Conservation (phyloP, 2,888 invertebrate species). For the Cinara cedri region DNA sequence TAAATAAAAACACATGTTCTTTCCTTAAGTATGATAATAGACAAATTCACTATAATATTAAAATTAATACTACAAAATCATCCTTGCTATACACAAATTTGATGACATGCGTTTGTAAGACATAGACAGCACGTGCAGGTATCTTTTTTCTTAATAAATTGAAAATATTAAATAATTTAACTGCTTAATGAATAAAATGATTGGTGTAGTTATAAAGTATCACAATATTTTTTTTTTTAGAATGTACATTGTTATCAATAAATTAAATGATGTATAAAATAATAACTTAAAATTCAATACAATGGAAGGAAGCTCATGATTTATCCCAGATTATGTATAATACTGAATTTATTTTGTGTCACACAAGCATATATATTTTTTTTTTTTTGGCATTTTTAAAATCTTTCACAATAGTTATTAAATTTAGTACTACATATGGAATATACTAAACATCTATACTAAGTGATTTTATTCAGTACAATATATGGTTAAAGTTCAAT, state of each 20-base stretch:
- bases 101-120: too few relatives aligned
- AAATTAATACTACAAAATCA: too few relatives aligned
- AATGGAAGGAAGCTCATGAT: conserved; percentile 52
- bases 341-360: conserved; percentile 38
- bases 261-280: background rate
- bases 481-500: conserved; percentile 37
- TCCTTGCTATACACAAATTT: too few relatives aligned
- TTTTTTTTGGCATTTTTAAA: background rate
- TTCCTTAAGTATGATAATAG: too few relatives aligned
- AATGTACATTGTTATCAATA: conserved; percentile 27
- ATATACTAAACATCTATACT: conserved; percentile 38
- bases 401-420: conserved; percentile 25
- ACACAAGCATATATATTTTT: conserved; percentile 19
- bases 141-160: too few relatives aligned
- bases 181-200: conserved; percentile 32
- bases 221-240: conserved; percentile 47
- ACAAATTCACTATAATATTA: too few relatives aligned
- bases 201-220: conserved; percentile 52
- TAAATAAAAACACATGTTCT: too few relatives aligned
- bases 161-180: conserved; percentile 40
- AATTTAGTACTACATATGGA: conserved; percentile 31
- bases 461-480: conserved; percentile 41
- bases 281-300: conserved; percentile 39
- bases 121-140: too few relatives aligned
- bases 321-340: conserved; percentile 46